These are phyloP conservation scores for Nudaria mundana DNA, from an alignment of 2,888 invertebrate genomes.

Conservation along the genomic window DNA sequence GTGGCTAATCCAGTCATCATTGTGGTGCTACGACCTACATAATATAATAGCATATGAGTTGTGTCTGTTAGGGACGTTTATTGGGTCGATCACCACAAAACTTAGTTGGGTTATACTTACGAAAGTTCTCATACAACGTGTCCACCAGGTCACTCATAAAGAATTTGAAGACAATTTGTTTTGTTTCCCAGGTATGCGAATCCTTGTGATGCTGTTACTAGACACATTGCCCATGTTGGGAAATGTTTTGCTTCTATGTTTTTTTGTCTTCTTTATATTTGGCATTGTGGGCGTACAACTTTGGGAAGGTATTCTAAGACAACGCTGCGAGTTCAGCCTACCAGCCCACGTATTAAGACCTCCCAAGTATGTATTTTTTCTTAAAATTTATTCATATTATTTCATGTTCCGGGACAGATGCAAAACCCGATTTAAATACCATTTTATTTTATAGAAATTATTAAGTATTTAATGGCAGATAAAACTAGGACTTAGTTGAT, in stretches of 20 bases:
- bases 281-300: slow-evolving; percentile 99
- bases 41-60: no score
- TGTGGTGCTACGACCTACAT: no score
- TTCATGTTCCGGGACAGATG: slow-evolving; percentile 12
- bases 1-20: no score
- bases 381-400: slow-evolving; percentile 12
- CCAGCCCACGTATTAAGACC: slow-evolving; percentile 86
- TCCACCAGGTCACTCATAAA: no score
- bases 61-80: no score
- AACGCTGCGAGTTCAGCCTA: slow-evolving; percentile 92
- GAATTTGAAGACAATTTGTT: neutral
- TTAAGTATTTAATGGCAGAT: slow-evolving; percentile 30
- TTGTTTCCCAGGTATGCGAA: slow-evolving; percentile 93
- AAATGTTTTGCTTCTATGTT: slow-evolving; percentile 98
- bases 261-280: slow-evolving; percentile 99
- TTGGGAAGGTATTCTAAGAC: slow-evolving; percentile 98
- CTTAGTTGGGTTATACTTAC: no score
- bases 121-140: no score
- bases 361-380: slow-evolving; percentile 84
- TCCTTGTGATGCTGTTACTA: slow-evolving; percentile 97
- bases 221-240: slow-evolving; percentile 99
- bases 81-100: no score
- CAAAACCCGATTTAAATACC: slow-evolving; percentile 13
- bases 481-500: no score
- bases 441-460: no score